Percentiles rank a stretch among this genome's conserved stretches.
These are phyloP conservation scores for Campoplex nolae DNA, from an alignment of 2,888 invertebrate genomes.

Conservation along the genomic window DNA sequence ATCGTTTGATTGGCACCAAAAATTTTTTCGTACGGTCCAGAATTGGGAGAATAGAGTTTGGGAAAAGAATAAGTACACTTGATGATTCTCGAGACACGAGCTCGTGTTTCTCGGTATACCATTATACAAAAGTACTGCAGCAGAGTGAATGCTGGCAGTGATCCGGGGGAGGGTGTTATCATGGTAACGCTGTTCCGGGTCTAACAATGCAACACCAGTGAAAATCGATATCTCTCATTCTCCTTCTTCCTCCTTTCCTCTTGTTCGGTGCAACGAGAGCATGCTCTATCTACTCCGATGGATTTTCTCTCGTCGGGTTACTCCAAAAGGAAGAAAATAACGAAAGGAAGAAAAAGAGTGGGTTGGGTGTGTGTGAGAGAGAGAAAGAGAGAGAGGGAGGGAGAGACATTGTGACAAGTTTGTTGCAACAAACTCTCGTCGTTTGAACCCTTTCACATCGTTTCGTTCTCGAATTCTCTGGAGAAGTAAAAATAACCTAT, in stretches of 20 bases:
- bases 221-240: constrained; percentile 78
- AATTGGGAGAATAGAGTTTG: background rate
- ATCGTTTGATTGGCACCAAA: background rate
- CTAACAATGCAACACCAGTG: constrained; percentile 79
- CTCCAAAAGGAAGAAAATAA: background rate
- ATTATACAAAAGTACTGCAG: constrained; percentile 44
- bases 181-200: constrained; percentile 80
- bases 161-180: constrained; percentile 79
- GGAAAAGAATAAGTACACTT: background rate
- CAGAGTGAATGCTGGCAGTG: constrained; percentile 36
- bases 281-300: constrained; percentile 56
- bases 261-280: constrained; percentile 53
- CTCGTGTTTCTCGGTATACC: background rate
- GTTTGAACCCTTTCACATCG: constrained; percentile 14
- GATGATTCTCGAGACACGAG: constrained; percentile 30
- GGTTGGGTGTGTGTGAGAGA: background rate
- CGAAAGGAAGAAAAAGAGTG: background rate
- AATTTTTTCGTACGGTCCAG: background rate
- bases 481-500: background rate
- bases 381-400: background rate
- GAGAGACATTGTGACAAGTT: constrained; percentile 1
- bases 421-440: constrained; percentile 29
- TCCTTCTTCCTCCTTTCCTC: constrained; percentile 33
- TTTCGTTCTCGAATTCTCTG: constrained; percentile 1
- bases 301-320: constrained; percentile 41